Percentiles rank a stretch among this genome's conserved stretches.
Evolutionary conservation across 2,113 vertebrate genomes (phyloP).

Genomic region (Eretmodus cyanostictus): DNA sequence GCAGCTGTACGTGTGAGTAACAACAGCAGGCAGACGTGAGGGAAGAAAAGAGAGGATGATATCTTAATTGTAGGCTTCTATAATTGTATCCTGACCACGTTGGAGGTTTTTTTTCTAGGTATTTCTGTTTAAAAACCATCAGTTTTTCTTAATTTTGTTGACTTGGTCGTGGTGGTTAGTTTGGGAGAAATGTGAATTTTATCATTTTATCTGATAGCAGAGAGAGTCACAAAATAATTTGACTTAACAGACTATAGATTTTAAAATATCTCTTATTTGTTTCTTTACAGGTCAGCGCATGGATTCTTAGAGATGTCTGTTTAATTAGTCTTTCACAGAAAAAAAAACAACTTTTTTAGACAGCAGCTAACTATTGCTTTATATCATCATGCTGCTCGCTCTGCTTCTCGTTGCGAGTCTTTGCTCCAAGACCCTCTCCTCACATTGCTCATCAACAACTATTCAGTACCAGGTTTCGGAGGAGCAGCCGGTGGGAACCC

Average conservation of each 20-base stretch:
- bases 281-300: neutral
- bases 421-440: neutral
- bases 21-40: neutral
- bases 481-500: constrained; percentile 78
- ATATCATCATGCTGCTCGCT: constrained; percentile 56
- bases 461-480: constrained; percentile 79
- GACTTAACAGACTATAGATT: neutral
- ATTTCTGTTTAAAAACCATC: neutral
- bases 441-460: constrained; percentile 34
- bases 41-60: neutral
- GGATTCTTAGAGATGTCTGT: constrained; percentile 4
- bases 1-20: constrained; percentile 58
- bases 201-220: neutral
- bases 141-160: neutral
- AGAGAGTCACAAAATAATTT: neutral
- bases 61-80: neutral
- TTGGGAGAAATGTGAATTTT: neutral
- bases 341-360: neutral
- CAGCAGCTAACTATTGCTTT: neutral
- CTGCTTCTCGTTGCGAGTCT: constrained; percentile 50
- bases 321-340: neutral
- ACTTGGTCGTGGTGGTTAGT: neutral
- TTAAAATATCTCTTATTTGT: neutral
- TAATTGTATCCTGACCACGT: neutral
- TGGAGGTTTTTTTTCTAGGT: neutral